A percentile compares a stretch with the other conserved stretches of the same genome.
phyloP scores from a whole-genome alignment of 2,797 vertebrate genomes.

The Melopsittacus undulatus region DNA sequence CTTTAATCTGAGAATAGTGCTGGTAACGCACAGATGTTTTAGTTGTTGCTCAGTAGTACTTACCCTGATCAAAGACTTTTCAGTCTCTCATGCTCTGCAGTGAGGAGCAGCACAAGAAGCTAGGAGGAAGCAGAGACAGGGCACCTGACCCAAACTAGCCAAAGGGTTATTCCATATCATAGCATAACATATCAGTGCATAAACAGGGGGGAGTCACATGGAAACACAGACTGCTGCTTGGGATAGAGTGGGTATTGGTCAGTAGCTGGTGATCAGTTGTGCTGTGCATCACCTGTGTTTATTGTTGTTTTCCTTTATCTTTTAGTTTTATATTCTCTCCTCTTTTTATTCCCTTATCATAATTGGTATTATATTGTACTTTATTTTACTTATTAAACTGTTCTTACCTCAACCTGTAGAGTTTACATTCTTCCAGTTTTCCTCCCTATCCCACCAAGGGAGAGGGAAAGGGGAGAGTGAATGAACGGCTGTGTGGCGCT shows the following conservation, averaged over 20 bases:
- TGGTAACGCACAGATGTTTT: not conserved
- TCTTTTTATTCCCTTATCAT: not conserved
- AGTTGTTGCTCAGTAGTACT: not conserved
- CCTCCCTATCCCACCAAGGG: not conserved
- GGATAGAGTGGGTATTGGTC: not conserved
- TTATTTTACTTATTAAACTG: not conserved
- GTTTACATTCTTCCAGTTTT: not conserved
- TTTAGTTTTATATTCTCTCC: not conserved
- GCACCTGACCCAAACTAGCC: not conserved
- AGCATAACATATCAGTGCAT: not conserved
- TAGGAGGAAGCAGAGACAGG: not conserved
- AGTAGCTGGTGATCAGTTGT: not conserved
- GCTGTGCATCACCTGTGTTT: not conserved
- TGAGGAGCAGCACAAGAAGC: not conserved
- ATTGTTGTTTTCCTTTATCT: not conserved
- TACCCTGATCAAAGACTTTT: not conserved
- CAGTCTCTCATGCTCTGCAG: not conserved
- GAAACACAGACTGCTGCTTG: not conserved
- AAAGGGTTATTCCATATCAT: not conserved
- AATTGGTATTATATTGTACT: not conserved
- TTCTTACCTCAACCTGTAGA: not conserved
- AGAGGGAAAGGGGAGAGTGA: not conserved
- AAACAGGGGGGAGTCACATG: not conserved
- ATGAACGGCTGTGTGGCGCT: not conserved
- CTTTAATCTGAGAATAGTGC: not conserved